These are phyloP conservation scores for Artibeus lituratus DNA, from an alignment of 2,797 vertebrate species.

Conservation along the genomic window DNA sequence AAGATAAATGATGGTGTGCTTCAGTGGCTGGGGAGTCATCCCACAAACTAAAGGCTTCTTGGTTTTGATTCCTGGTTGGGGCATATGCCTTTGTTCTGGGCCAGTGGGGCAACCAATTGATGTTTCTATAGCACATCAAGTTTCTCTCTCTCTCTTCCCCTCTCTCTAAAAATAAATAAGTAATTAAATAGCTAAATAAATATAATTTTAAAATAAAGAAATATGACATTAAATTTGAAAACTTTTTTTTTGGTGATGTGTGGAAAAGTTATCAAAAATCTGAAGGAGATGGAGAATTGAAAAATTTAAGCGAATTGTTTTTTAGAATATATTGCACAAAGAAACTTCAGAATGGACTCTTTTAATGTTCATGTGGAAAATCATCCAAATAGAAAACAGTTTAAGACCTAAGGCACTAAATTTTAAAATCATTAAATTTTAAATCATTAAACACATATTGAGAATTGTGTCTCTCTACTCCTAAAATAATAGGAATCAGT, in stretches of 20 bases:
- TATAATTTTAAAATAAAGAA: not conserved
- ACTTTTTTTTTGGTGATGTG: not conserved
- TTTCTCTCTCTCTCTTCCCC: too few relatives aligned
- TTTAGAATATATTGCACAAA: not conserved
- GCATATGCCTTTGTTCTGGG: too few relatives aligned
- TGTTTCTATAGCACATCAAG: too few relatives aligned
- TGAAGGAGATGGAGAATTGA: not conserved
- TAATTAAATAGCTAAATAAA: too few relatives aligned
- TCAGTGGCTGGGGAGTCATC: too few relatives aligned
- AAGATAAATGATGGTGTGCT: too few relatives aligned
- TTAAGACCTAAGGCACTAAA: not conserved
- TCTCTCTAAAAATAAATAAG: too few relatives aligned
- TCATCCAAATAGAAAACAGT: not conserved
- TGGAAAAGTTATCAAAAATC: not conserved
- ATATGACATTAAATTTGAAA: not conserved
- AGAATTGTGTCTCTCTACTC: not conserved
- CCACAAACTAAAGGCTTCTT: too few relatives aligned
- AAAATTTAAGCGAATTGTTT: not conserved
- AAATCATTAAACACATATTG: not conserved
- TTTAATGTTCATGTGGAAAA: not conserved
- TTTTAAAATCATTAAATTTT: not conserved
- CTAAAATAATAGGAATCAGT: not conserved
- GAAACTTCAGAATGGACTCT: not conserved
- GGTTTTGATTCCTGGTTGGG: too few relatives aligned
- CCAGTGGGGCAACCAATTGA: too few relatives aligned